Evolutionary conservation across 2,113 vertebrate species (phyloP), one percentile per base, ranked within the genome.

Genomic region (Rhinichthys klamathensis): DNA sequence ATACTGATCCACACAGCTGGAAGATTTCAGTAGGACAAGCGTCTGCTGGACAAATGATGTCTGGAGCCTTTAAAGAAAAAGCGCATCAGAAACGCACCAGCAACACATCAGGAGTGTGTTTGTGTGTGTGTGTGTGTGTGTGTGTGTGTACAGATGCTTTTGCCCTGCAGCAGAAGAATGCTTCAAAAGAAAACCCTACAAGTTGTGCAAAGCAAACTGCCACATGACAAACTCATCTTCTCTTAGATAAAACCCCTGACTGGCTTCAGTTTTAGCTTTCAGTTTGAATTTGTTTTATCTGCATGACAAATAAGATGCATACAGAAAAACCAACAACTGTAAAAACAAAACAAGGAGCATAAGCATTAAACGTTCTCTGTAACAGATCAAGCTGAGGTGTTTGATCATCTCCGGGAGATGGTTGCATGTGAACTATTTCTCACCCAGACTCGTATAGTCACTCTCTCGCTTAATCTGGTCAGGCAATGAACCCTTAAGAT

Each of bases 21-120:
- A 38, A 10, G 73, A 51, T 76, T 27, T 63, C 60, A 27, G 60
- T 6, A 13, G 60, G 11, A 63, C n/a, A 63, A 63, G n/a, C 10
- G 3, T 18, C 25, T 18, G n/a, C 6, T 54, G 25, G 74, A 76
- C 73, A 51, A 44, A 49, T 54, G 15, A 54, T 2, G 41, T 51
- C 41, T 30, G 73, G 46, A 75, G 73, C 15, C 25, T 76, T 76
- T 76, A 76, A 30, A 76, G 41, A 10, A 21, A 21, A 54, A 74
- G 1, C 25, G 7, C 6, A 25, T 51, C 25, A 51, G 12, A 75
- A 25, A 18, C 44, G 9, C 41, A 75, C 32, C 13, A 27, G 41
- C 25, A n/a, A 46, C 41, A 74, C 41, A 74, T 41, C 72, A 49
- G 72, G n/a, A 25, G 13, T 13, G 11, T 13, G 46, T 49, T 3